Evolutionary conservation across 2,113 vertebrate genomes (phyloP).

Genomic region (Thalassoma bifasciatum): DNA sequence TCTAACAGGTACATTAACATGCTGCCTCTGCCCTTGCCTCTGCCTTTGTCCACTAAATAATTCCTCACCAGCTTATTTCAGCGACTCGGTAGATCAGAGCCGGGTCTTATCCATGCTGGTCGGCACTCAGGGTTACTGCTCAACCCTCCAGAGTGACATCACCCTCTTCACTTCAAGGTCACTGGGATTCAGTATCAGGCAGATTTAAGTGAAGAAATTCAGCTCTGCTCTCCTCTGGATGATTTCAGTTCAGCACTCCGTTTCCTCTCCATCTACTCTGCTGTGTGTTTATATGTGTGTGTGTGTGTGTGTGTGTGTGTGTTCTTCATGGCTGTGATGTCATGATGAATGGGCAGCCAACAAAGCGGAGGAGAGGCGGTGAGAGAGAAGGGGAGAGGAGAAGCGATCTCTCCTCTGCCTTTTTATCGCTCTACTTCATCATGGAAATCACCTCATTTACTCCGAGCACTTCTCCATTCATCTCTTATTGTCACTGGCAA

Average conservation of each 20-base stretch:
- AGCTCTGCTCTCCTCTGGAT: conserved; percentile 30
- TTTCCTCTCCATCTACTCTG: conserved; percentile 36
- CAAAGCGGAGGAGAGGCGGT: conserved; percentile 49
- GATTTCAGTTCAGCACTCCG: conserved; percentile 46
- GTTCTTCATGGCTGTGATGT: conserved; percentile 63
- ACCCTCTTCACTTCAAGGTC: conserved; percentile 66
- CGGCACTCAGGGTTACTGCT: conserved; percentile 19
- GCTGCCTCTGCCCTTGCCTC: conserved; percentile 49
- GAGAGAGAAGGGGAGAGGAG: conserved; percentile 42
- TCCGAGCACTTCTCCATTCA: conserved; percentile 75
- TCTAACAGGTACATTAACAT: conserved; percentile 27
- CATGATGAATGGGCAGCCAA: conserved; percentile 65
- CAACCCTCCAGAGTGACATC: conserved; percentile 36
- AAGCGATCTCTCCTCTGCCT: conserved; percentile 69
- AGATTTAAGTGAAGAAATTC: conserved; percentile 35
- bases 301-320: conserved; percentile 32
- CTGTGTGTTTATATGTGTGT: not conserved
- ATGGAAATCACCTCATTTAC: conserved; percentile 83
- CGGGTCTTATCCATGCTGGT: conserved; percentile 36
- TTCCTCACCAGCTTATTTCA: conserved; percentile 57
- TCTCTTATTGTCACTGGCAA: conserved; percentile 73
- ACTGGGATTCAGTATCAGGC: conserved; percentile 20
- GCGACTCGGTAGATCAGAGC: conserved; percentile 23
- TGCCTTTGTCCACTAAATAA: conserved; percentile 58
- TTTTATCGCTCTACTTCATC: conserved; percentile 81